phyloP scores from a whole-genome alignment of 64 coral and sea anemone species.

The Acropora yongei region DNA sequence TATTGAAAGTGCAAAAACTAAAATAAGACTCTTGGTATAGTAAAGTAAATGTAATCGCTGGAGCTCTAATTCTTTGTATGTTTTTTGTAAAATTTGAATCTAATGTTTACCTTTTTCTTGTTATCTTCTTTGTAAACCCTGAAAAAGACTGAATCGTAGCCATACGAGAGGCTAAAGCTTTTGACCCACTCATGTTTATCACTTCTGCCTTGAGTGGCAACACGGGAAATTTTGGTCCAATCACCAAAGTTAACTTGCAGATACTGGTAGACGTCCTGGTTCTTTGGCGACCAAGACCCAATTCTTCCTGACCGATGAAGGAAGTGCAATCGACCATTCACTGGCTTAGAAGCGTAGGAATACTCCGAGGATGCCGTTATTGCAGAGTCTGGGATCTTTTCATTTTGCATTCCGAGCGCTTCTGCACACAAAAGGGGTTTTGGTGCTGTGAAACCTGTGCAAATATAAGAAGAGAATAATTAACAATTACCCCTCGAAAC shows the following conservation, averaged over 20 bases:
- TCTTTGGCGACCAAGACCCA: conserved; percentile 12
- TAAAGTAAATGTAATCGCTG: too few relatives aligned
- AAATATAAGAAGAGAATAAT: background rate
- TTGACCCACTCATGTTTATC: conserved; percentile 27
- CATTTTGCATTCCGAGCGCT: conserved; percentile 21
- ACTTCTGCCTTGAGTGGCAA: conserved; percentile 33
- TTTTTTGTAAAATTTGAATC: too few relatives aligned
- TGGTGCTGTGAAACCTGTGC: conserved; percentile 1
- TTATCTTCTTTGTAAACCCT: background rate
- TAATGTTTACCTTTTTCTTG: background rate
- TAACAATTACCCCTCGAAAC: too few relatives aligned
- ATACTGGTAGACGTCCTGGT: conserved; percentile 7
- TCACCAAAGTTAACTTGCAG: conserved; percentile 30
- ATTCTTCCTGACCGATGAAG: background rate
- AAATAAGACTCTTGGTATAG: too few relatives aligned
- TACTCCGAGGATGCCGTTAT: conserved; percentile 24
- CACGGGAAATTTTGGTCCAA: conserved; percentile 11
- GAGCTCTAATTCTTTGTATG: too few relatives aligned
- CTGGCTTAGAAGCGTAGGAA: background rate
- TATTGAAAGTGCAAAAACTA: too few relatives aligned
- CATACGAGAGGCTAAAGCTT: conserved; percentile 32
- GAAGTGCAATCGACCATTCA: conserved; percentile 35
- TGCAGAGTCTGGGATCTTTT: conserved; percentile 9
- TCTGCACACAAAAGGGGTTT: background rate
- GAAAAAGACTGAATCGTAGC: conserved; percentile 29